Conservation (phyloP, 1,140 invertebrate genomes). For the Neomicropteryx cornuta region DNA sequence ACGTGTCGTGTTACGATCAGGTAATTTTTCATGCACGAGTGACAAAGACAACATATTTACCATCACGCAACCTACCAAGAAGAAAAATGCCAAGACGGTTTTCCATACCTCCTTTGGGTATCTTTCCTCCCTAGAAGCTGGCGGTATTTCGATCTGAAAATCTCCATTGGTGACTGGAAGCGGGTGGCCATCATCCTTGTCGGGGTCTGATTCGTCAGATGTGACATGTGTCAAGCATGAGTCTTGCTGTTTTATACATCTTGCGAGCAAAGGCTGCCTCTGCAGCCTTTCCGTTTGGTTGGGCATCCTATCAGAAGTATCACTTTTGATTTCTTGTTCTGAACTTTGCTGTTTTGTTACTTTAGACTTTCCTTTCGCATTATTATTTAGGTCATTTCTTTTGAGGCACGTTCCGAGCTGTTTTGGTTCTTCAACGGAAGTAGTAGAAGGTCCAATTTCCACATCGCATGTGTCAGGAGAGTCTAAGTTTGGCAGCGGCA, state of each 20-base stretch:
- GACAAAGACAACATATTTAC: conserved; percentile 57
- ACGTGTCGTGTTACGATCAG: conserved; percentile 53
- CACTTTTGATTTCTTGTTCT: conserved; percentile 7
- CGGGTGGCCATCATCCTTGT: conserved; percentile 26
- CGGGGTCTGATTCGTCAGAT: conserved; percentile 35
- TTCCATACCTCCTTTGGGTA: conserved; percentile 40
- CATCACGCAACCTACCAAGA: conserved; percentile 31
- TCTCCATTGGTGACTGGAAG: conserved; percentile 26
- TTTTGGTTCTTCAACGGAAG: conserved; percentile 27
- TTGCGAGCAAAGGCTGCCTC: conserved; percentile 37
- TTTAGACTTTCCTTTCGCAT: conserved; percentile 21
- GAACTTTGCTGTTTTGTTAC: conserved; percentile 16
- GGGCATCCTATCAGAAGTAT: conserved; percentile 25
- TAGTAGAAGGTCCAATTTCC: conserved; percentile 27
- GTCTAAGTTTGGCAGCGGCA: background rate
- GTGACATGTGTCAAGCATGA: conserved; percentile 20
- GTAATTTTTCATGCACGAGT: conserved; percentile 74
- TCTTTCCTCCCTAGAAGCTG: conserved; percentile 28
- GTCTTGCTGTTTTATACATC: conserved; percentile 27
- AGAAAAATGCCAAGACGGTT: conserved; percentile 34
- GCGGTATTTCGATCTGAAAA: conserved; percentile 35
- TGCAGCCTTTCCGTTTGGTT: conserved; percentile 37
- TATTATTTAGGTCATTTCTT: conserved; percentile 40
- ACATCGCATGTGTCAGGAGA: conserved; percentile 24
- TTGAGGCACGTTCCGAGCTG: too few species aligned